These are phyloP conservation scores for Cryptosula pallasiana DNA, from an alignment of 2,888 invertebrate species.

Conservation along the genomic window DNA sequence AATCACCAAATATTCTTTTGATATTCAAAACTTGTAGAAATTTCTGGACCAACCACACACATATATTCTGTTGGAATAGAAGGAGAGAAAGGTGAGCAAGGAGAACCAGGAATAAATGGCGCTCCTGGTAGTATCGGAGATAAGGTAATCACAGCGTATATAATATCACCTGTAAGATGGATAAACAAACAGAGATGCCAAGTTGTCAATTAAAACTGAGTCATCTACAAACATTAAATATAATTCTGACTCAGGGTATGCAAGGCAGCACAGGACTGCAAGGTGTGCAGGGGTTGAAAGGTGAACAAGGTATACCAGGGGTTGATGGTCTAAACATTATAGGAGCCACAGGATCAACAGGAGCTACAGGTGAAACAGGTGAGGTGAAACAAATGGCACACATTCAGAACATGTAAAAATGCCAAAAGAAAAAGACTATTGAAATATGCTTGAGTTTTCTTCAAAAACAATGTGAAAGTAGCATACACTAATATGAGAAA, in stretches of 20 bases:
- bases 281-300: neutral
- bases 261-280: neutral
- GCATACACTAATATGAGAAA: too few relatives aligned
- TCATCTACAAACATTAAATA: too few relatives aligned
- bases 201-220: too few relatives aligned
- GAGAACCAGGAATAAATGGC: neutral
- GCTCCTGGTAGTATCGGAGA: neutral
- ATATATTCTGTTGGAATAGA: neutral
- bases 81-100: slow-evolving; percentile 3
- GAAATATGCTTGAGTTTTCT: too few relatives aligned
- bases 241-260: neutral
- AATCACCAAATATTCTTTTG: too few relatives aligned
- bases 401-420: too few relatives aligned
- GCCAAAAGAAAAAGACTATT: too few relatives aligned
- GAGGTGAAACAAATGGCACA: too few relatives aligned
- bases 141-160: neutral
- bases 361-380: neutral
- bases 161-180: too few relatives aligned
- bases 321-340: neutral
- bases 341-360: neutral
- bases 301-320: neutral
- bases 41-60: neutral
- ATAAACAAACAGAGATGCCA: too few relatives aligned
- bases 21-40: too few relatives aligned
- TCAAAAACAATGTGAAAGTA: too few relatives aligned